Base-by-base conservation (phyloP, 92 coral and sea anemone genomes). In the Ricordea florida region DNA sequence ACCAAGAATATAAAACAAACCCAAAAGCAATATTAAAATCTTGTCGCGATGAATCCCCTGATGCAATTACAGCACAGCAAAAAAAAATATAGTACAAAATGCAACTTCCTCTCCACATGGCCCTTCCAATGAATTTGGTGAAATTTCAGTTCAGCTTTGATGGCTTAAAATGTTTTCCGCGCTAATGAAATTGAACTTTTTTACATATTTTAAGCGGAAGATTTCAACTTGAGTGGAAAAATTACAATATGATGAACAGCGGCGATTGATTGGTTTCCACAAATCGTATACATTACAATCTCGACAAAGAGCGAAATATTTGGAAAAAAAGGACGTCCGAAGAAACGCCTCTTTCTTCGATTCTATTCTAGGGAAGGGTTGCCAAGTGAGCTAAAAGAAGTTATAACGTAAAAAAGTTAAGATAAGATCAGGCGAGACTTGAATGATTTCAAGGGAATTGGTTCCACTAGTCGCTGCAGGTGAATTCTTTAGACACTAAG, bases 21-120 rank as follows among this genome's bases (percentile, higher is more conserved):
- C 2, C 1, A 1, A 11, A 44, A 38, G 29, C 27, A 16, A 2
- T 13, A 3, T 10, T 43, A 16, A 3, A 44, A 46, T 29, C 31
- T 18, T 29, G 36, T 6, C 11, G 56, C 17, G 11, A 15, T n/a
- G 15, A 35, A 25, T 26, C 36, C 18, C 22, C 36, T 48, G 36
- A 45, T 68, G 62, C 25, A 68, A 68, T 68, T 50, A 49, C 24
- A 23, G 48, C 9, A 34, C 62, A 15, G 34, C 35, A 50, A 50
- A 50, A 50, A 35, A 65, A 17, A 35, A 68, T n/a, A 34, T 33
- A 50, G 16, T 49, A 68, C 36, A 22, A 37, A 35, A 14, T 14
- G 56, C 17, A 33, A 63, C 18, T 63, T 41, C 53, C 70, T 63
- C 3, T 17, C 2, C 13, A 38, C 4, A 8, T 18, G 20, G 60